These are phyloP conservation scores for Seira sanloemensis DNA, from an alignment of 2,888 invertebrate species.

Conservation along the genomic window DNA sequence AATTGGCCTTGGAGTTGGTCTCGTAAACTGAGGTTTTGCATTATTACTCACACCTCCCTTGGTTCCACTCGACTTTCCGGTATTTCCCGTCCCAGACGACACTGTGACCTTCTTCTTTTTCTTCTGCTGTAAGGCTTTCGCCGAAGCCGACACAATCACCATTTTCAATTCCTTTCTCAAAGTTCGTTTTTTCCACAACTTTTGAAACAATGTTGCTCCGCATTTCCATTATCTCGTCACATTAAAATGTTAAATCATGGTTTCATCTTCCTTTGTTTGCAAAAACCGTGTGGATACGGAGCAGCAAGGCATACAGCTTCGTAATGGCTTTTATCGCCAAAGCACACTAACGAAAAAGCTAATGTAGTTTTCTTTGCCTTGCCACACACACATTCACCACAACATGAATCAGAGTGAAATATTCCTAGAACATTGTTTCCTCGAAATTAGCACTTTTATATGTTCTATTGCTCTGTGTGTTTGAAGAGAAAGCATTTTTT, in stretches of 20 bases:
- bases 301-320: background rate
- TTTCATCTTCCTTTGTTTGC: background rate
- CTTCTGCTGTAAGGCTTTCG: slow-evolving; percentile 37
- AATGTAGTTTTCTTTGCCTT: background rate
- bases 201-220: background rate
- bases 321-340: background rate
- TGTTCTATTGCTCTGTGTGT: no score
- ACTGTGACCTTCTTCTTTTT: slow-evolving; percentile 29
- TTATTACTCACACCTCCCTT: slow-evolving; percentile 27
- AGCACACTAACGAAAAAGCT: background rate
- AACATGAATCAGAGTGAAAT: no score
- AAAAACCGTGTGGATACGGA: no score
- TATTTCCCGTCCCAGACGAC: background rate
- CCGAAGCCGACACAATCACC: slow-evolving; percentile 50
- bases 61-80: background rate
- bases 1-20: slow-evolving; percentile 42
- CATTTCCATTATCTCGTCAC: slow-evolving; percentile 30
- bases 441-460: no score
- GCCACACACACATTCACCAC: no score
- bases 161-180: slow-evolving; percentile 26
- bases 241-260: slow-evolving; percentile 4
- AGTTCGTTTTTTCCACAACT: slow-evolving; percentile 18
- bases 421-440: no score
- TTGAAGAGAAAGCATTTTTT: background rate
- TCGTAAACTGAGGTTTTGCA: slow-evolving; percentile 24